Percentiles rank a stretch among this genome's conserved stretches.
Conservation (phyloP, 2,888 invertebrate species). For the Loripinus fragilis region DNA sequence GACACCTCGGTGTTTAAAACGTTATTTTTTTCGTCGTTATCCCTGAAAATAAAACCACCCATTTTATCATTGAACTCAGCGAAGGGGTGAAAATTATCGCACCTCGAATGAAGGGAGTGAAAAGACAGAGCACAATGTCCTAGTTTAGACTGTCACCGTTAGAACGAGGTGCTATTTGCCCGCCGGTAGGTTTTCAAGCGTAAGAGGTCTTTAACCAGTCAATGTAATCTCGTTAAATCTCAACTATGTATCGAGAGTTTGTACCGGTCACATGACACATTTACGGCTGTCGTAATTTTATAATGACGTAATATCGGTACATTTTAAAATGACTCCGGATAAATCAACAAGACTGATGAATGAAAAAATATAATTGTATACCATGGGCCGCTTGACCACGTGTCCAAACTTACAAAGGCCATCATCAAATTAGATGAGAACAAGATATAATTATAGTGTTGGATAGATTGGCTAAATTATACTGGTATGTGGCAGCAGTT, state of each 20-base stretch:
- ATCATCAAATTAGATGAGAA: constrained; percentile 6
- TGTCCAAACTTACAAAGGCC: constrained; percentile 1
- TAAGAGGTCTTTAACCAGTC: constrained; percentile 12
- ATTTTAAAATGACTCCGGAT: background rate
- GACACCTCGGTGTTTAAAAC: background rate
- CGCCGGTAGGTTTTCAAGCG: constrained; percentile 5
- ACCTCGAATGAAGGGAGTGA: background rate
- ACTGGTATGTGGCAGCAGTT: background rate
- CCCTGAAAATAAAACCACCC: background rate
- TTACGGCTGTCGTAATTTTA: constrained; percentile 11
- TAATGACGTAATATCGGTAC: constrained; percentile 16
- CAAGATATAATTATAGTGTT: constrained; percentile 13
- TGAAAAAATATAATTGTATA: background rate
- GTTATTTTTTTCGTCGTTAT: constrained; percentile 20
- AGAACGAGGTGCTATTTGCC: constrained; percentile 20
- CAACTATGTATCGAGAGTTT: constrained; percentile 11
- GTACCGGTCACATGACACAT: constrained; percentile 24
- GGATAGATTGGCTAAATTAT: background rate
- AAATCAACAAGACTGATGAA: background rate
- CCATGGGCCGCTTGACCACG: background rate
- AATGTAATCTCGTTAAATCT: constrained; percentile 25
- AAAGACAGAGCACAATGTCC: background rate
- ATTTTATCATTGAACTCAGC: constrained; percentile 5
- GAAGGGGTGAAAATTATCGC: background rate
- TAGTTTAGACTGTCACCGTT: constrained; percentile 17